Evolutionary conservation across 2,888 invertebrate species (phyloP).

Genomic region (Cartodere bifasciata): DNA sequence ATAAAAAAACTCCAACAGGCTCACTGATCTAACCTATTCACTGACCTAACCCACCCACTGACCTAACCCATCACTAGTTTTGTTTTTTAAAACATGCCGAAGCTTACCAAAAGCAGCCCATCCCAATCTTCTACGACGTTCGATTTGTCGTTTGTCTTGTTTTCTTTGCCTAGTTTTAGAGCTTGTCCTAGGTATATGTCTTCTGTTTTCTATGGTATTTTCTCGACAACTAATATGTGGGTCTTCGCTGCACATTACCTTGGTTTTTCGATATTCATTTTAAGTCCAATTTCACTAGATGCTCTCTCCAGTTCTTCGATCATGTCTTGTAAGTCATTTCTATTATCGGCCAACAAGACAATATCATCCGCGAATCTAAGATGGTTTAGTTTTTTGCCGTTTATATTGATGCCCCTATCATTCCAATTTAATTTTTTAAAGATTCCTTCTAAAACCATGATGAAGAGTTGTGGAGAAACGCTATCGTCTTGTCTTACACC

Average conservation of each 20-base stretch:
- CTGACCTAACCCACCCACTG: no score
- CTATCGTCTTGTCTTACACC: slow-evolving; percentile 6
- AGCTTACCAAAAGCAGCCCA: slow-evolving; percentile 1
- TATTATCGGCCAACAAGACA: slow-evolving; percentile 6
- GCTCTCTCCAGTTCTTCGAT: neutral
- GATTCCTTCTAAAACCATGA: slow-evolving; percentile 4
- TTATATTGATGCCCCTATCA: slow-evolving; percentile 10
- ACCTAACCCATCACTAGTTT: no score
- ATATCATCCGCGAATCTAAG: slow-evolving; percentile 12
- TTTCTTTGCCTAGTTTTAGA: no score
- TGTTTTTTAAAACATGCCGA: neutral
- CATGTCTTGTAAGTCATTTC: neutral
- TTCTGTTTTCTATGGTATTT: no score
- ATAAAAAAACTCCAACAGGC: no score
- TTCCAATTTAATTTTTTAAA: slow-evolving; percentile 14
- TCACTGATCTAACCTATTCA: no score
- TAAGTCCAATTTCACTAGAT: slow-evolving; percentile 2
- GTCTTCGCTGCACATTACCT: no score
- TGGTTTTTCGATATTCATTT: slow-evolving; percentile 6
- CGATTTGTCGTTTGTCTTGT: neutral
- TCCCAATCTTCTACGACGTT: neutral
- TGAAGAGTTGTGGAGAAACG: slow-evolving; percentile 10
- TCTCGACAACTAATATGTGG: no score
- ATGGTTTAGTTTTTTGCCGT: slow-evolving; percentile 9
- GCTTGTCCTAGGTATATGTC: no score